Evolutionary conservation across 2,797 vertebrate genomes (phyloP).

Genomic region (Garrulus glandarius): DNA sequence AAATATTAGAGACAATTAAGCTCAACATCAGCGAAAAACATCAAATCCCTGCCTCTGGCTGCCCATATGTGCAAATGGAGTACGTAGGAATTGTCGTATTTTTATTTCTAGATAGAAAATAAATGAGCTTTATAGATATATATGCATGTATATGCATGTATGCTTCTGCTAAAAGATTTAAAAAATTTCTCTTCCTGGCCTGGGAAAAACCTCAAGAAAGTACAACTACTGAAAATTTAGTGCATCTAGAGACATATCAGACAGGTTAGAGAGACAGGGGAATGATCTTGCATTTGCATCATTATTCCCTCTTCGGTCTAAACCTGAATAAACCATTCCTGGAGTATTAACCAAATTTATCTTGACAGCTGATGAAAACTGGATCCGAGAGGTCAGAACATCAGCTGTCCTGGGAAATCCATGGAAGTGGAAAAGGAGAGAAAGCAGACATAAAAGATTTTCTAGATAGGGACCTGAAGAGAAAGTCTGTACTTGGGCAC

Average conservation of each 20-base stretch:
- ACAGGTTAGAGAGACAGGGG: background rate
- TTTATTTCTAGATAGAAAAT: background rate
- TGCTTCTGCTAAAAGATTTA: background rate
- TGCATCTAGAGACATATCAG: background rate
- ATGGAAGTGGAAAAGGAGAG: slow-evolving; percentile 24
- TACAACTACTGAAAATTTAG: background rate
- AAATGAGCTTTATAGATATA: background rate
- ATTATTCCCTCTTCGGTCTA: slow-evolving; percentile 12
- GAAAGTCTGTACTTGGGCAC: background rate
- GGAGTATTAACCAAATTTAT: slow-evolving; percentile 63
- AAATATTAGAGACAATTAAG: background rate
- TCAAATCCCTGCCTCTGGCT: background rate
- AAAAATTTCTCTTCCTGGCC: background rate
- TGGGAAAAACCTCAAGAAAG: background rate
- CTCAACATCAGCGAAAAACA: background rate
- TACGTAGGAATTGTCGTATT: background rate
- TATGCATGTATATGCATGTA: rapidly evolving
- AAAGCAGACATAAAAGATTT: background rate
- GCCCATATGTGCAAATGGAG: background rate
- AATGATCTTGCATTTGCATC: background rate
- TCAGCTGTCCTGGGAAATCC: slow-evolving; percentile 55
- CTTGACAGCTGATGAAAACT: slow-evolving; percentile 70
- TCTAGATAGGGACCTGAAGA: background rate
- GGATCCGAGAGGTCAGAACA: slow-evolving; percentile 60
- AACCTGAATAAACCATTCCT: slow-evolving; percentile 37